Percentiles rank a stretch among this genome's conserved stretches.
These are phyloP conservation scores for Anolis carolinensis DNA, from an alignment of 2,113 vertebrate genomes.

Conservation along the genomic window DNA sequence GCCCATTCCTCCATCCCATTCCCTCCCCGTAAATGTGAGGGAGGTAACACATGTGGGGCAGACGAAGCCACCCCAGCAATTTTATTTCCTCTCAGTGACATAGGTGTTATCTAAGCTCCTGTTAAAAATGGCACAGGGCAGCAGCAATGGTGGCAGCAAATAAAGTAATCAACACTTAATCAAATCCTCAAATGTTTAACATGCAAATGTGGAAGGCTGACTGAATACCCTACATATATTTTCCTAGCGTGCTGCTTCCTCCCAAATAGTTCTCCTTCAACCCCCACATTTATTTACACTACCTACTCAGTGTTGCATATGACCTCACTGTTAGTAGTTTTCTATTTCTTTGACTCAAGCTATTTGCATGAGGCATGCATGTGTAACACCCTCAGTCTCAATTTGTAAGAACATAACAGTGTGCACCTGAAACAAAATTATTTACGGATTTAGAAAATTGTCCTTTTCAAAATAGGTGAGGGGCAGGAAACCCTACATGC, in stretches of 20 bases:
- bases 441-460: background rate
- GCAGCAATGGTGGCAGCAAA: too few relatives aligned
- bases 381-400: background rate
- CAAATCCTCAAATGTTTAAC: too few relatives aligned
- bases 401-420: background rate
- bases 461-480: background rate
- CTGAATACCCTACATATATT: too few relatives aligned
- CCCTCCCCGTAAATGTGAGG: too few relatives aligned
- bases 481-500: background rate
- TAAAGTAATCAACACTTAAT: too few relatives aligned
- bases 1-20: too few relatives aligned
- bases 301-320: background rate
- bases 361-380: background rate
- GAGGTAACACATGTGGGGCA: too few relatives aligned
- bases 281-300: background rate
- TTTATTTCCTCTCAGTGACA: too few relatives aligned
- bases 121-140: too few relatives aligned
- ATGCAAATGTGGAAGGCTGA: too few relatives aligned
- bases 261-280: background rate
- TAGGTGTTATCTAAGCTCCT: too few relatives aligned
- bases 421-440: background rate
- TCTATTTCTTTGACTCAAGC: background rate
- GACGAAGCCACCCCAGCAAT: too few relatives aligned
- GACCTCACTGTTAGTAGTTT: background rate
- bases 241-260: background rate